A percentile compares a stretch with the other conserved stretches of the same genome.
Conservation (phyloP, 2,113 vertebrate genomes). For the Jacana jacana region DNA sequence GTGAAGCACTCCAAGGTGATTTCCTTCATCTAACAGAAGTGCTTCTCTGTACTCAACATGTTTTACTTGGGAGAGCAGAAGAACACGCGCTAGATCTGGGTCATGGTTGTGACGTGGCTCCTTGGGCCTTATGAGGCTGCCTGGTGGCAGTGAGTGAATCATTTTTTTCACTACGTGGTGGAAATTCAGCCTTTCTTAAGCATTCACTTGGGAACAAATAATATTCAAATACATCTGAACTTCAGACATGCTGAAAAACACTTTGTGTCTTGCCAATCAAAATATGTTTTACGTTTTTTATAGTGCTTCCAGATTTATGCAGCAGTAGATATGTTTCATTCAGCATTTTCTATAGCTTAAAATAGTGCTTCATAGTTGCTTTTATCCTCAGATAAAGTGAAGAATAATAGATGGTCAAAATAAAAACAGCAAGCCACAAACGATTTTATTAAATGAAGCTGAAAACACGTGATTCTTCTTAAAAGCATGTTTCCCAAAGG, state of each 20-base stretch:
- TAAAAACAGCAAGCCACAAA: background rate
- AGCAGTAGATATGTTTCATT: background rate
- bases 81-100: background rate
- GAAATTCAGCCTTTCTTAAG: background rate
- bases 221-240: background rate
- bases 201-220: background rate
- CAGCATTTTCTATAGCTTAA: background rate
- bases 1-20: background rate
- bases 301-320: background rate
- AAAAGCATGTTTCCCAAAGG: background rate
- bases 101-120: background rate
- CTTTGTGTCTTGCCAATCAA: background rate
- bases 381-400: background rate
- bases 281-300: background rate
- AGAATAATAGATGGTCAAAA: background rate
- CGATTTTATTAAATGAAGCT: background rate
- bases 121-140: background rate
- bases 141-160: background rate
- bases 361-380: background rate
- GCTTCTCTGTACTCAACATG: fast-evolving
- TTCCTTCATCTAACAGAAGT: background rate
- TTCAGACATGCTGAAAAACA: background rate
- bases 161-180: background rate
- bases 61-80: background rate
- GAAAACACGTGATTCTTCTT: background rate